phyloP scores from a whole-genome alignment of 2,113 vertebrate species.

The Microtus pennsylvanicus region DNA sequence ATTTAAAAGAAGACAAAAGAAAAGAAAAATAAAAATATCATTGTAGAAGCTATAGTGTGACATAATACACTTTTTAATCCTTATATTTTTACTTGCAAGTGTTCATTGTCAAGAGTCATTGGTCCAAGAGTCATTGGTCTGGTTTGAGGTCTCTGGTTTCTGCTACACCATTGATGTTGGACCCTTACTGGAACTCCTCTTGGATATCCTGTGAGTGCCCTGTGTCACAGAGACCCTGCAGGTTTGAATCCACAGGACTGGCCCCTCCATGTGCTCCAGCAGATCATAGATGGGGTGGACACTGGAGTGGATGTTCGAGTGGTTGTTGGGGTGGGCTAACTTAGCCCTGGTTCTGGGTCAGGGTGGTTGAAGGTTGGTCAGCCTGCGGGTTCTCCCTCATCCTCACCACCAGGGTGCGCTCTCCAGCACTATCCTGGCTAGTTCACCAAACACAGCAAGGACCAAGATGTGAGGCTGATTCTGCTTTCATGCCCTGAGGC shows the following conservation, averaged over 20 bases:
- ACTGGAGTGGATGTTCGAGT: background rate
- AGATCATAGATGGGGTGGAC: too few species aligned
- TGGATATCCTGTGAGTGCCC: background rate
- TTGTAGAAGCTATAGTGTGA: background rate
- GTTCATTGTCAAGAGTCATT: background rate
- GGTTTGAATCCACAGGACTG: background rate
- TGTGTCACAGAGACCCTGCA: background rate
- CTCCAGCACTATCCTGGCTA: background rate
- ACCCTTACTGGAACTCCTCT: background rate
- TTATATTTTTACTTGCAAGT: background rate
- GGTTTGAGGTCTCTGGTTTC: background rate
- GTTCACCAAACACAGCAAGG: background rate
- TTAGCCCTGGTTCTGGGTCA: background rate
- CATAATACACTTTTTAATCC: background rate
- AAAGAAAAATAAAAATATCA: background rate
- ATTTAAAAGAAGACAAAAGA: background rate
- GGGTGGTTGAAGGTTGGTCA: background rate
- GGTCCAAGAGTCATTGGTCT: background rate
- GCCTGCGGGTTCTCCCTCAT: background rate
- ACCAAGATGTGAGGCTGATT: background rate
- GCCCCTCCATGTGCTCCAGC: too few species aligned
- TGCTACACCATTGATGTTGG: background rate
- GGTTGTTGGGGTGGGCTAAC: background rate
- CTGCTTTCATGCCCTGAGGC: background rate
- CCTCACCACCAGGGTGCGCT: background rate